A percentile compares a stretch with the other conserved stretches of the same genome.
Evolutionary conservation across 2,888 invertebrate genomes (phyloP).

Genomic region (Galeruca laticollis): DNA sequence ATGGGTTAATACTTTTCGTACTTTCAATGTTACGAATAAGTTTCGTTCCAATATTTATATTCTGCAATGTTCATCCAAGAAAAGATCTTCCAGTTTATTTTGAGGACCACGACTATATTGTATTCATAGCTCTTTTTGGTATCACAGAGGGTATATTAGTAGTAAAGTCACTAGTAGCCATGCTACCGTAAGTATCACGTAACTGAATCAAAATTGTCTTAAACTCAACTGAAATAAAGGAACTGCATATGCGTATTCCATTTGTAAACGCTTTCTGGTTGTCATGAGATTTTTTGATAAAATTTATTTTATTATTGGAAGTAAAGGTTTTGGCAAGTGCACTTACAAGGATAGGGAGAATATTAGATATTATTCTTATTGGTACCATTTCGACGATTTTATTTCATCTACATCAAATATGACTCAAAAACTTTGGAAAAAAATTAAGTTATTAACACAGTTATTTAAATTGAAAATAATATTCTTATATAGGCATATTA

Average conservation of each 20-base stretch:
- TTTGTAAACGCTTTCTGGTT: too few relatives aligned
- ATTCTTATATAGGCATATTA: too few relatives aligned
- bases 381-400: not conserved
- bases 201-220: not conserved
- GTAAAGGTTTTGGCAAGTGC: too few relatives aligned
- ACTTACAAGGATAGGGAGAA: too few relatives aligned
- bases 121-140: conserved; percentile 82
- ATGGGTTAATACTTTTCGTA: conserved; percentile 74
- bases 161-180: conserved; percentile 85
- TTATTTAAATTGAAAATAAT: too few relatives aligned
- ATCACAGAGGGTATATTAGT: conserved; percentile 91
- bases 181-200: conserved; percentile 77
- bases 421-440: not conserved
- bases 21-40: conserved; percentile 74
- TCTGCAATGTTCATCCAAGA: conserved; percentile 88
- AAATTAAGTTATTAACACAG: not conserved
- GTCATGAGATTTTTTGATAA: too few relatives aligned
- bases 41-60: conserved; percentile 85
- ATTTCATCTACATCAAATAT: not conserved
- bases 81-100: conserved; percentile 81
- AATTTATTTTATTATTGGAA: too few relatives aligned
- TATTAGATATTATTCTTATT: too few relatives aligned
- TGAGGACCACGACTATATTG: conserved; percentile 81
- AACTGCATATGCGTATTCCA: too few relatives aligned
- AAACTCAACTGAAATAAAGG: not conserved